A percentile compares a stretch with the other conserved stretches of the same genome.
Conservation (phyloP, 2,888 invertebrate genomes). For the Sinotaia quadrata region DNA sequence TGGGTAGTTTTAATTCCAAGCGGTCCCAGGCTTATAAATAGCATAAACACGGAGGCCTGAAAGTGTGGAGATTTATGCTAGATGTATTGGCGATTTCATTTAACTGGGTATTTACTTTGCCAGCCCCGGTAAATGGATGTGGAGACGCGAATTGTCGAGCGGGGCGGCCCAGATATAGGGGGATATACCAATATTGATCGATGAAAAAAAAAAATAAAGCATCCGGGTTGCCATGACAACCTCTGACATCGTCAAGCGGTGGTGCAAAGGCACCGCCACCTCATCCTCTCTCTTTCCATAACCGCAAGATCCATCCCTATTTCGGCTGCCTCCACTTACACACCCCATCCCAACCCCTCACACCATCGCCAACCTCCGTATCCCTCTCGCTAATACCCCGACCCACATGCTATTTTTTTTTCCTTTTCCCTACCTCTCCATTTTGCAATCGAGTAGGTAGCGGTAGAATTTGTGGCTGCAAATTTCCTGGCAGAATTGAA, state of each 20-base stretch:
- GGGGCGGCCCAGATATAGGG: slow-evolving; percentile 26
- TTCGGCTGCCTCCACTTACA: neutral
- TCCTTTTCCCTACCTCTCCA: neutral
- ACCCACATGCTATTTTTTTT: neutral
- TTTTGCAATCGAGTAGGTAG: slow-evolving; percentile 7
- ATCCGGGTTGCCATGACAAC: slow-evolving; percentile 34
- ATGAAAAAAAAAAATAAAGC: slow-evolving; percentile 42
- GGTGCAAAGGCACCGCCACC: slow-evolving; percentile 7
- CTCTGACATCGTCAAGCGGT: slow-evolving; percentile 21
- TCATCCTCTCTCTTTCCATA: neutral
- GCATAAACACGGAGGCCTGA: slow-evolving; percentile 5
- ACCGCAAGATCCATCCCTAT: neutral
- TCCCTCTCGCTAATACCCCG: neutral
- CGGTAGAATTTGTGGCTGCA: slow-evolving; percentile 16
- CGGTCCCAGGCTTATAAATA: slow-evolving; percentile 17
- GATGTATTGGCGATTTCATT: slow-evolving; percentile 45
- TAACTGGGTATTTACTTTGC: slow-evolving; percentile 43
- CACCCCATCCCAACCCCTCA: neutral
- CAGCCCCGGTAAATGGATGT: slow-evolving; percentile 35
- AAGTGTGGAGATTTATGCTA: slow-evolving; percentile 33
- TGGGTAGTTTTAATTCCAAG: neutral
- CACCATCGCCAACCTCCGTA: neutral
- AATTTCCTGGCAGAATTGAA: slow-evolving; percentile 25
- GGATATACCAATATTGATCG: slow-evolving; percentile 46
- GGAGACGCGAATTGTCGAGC: slow-evolving; percentile 22